phyloP scores from a whole-genome alignment of 2,888 invertebrate species.

The Drosophila mayaguana region DNA sequence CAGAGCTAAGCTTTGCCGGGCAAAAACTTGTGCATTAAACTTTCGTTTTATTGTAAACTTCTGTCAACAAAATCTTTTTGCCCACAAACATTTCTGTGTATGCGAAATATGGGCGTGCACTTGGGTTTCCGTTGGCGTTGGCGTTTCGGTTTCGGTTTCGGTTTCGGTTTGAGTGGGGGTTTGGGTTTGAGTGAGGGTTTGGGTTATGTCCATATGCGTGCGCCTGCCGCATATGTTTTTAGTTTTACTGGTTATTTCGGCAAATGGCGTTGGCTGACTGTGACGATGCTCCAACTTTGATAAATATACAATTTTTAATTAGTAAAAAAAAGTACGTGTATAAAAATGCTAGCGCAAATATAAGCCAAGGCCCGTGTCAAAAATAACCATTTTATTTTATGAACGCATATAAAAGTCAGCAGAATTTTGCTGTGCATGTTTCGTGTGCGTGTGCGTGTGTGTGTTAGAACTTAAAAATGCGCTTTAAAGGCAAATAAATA shows the following conservation, averaged over 20 bases:
- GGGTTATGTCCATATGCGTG: slow-evolving; percentile 31
- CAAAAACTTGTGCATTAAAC: slow-evolving; percentile 77
- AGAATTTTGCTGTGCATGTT: slow-evolving; percentile 18
- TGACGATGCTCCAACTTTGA: slow-evolving; percentile 62
- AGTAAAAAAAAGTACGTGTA: slow-evolving; percentile 37
- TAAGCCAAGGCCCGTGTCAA: slow-evolving; percentile 17
- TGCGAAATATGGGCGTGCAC: slow-evolving; percentile 17
- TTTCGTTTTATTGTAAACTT: slow-evolving; percentile 79
- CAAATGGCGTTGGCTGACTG: slow-evolving; percentile 61
- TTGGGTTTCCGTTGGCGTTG: background rate
- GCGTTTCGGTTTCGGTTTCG: slow-evolving; percentile 1
- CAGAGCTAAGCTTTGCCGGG: slow-evolving; percentile 49
- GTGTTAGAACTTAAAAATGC: slow-evolving; percentile 54
- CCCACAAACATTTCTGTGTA: slow-evolving; percentile 48
- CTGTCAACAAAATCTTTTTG: slow-evolving; percentile 76
- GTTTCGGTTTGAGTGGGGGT: slow-evolving; percentile 3
- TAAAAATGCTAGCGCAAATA: slow-evolving; percentile 39
- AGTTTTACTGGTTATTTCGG: slow-evolving; percentile 49
- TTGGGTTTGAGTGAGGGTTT: background rate
- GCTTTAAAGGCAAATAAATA: slow-evolving; percentile 43
- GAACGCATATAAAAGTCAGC: slow-evolving; percentile 60
- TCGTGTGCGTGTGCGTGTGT: background rate
- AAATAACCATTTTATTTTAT: slow-evolving; percentile 23
- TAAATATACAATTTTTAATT: slow-evolving; percentile 77
- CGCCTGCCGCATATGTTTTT: slow-evolving; percentile 60